phyloP scores from a whole-genome alignment of 2,113 vertebrate genomes.

The Vimba vimba region DNA sequence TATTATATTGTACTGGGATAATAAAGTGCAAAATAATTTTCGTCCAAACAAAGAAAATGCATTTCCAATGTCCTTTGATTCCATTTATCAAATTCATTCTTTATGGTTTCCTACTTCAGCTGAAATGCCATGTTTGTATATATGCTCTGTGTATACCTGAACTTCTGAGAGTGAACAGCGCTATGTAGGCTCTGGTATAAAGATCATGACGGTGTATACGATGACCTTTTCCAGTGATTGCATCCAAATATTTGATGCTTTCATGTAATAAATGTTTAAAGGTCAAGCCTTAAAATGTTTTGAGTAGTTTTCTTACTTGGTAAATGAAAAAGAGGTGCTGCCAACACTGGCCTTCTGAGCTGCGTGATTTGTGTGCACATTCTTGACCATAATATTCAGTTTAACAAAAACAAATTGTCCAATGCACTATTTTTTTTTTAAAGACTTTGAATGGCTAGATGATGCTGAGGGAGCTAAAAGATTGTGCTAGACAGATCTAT shows the following conservation, averaged over 20 bases:
- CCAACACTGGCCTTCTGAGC: neutral
- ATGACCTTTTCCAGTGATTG: slow-evolving; percentile 11
- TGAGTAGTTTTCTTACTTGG: neutral
- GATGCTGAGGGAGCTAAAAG: neutral
- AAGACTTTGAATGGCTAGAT: neutral
- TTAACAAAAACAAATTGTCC: neutral
- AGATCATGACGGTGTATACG: neutral
- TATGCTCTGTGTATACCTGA: slow-evolving; percentile 27
- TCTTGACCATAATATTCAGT: neutral
- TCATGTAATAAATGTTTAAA: slow-evolving; percentile 19
- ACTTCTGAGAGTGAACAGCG: neutral
- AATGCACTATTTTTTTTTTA: neutral
- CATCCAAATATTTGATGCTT: slow-evolving; percentile 19
- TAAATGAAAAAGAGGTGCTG: neutral
- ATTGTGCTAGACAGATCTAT: slow-evolving; percentile 6
- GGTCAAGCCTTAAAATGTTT: slow-evolving; percentile 11
- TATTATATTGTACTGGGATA: slow-evolving; percentile 26
- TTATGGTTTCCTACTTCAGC: neutral
- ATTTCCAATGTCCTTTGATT: neutral
- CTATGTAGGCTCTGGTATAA: neutral
- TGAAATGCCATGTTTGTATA: slow-evolving; percentile 31
- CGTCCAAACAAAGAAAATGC: neutral
- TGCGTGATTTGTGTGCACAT: neutral
- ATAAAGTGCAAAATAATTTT: slow-evolving; percentile 4
- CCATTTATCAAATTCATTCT: neutral